Evolutionary conservation across 2,113 vertebrate species (phyloP).

Genomic region (Pangasianodon gigas): DNA sequence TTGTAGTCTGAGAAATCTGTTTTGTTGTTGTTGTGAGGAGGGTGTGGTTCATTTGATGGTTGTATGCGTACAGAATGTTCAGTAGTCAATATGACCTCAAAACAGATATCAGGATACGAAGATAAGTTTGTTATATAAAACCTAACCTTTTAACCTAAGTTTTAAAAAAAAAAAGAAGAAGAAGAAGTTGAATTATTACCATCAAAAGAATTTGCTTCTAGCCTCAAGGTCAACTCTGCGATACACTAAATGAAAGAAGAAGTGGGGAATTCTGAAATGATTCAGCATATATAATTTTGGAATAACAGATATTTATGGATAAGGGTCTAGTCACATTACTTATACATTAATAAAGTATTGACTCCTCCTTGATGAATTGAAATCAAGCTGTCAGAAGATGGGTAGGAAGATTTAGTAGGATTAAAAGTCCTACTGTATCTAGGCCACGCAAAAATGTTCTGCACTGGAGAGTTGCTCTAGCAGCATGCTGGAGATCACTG

Average conservation of each 20-base stretch:
- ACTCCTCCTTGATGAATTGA: neutral
- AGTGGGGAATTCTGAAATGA: neutral
- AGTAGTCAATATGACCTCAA: neutral
- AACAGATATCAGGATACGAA: neutral
- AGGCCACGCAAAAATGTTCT: neutral
- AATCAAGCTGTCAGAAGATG: neutral
- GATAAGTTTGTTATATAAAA: neutral
- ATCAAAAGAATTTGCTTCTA: neutral
- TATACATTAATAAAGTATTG: neutral
- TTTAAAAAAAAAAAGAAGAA: neutral
- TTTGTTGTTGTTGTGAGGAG: neutral
- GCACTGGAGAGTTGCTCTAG: neutral
- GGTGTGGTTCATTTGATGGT: neutral
- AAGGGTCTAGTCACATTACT: neutral
- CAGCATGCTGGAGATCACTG: neutral
- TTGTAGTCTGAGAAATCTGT: neutral
- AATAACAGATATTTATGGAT: neutral
- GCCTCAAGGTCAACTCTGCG: neutral
- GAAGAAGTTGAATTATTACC: neutral
- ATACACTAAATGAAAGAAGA: neutral
- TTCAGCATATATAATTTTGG: neutral
- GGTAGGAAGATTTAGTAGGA: neutral
- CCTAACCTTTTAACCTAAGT: neutral
- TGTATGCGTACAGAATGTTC: neutral
- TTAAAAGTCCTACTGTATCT: neutral